Percentiles rank a stretch among this genome's conserved stretches.
These are phyloP conservation scores for Tor tambroides DNA, from an alignment of 2,113 vertebrate genomes.

Conservation along the genomic window DNA sequence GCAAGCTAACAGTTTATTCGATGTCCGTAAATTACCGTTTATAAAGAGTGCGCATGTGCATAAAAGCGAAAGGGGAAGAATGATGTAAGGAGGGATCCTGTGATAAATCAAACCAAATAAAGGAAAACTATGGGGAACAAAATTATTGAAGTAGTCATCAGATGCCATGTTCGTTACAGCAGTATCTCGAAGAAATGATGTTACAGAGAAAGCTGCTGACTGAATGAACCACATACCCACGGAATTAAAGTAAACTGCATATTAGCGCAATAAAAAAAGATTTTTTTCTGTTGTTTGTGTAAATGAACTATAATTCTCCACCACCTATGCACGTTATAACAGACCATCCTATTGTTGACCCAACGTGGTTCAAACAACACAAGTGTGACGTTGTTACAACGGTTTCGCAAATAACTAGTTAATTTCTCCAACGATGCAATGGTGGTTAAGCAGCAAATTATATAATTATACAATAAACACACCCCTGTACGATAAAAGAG, in stretches of 20 bases:
- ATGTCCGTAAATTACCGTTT: neutral
- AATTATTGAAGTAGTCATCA: too few species aligned
- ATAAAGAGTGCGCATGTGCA: neutral
- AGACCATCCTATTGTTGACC: too few species aligned
- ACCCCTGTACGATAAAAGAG: too few species aligned
- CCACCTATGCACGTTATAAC: neutral
- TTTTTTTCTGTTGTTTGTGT: neutral
- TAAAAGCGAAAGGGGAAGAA: neutral
- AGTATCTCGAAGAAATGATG: too few species aligned
- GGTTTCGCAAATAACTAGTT: neutral
- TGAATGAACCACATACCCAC: too few species aligned
- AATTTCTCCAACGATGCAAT: neutral
- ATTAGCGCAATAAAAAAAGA: neutral
- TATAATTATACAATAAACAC: neutral
- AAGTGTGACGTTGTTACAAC: too few species aligned
- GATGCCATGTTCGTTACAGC: too few species aligned
- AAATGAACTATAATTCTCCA: neutral
- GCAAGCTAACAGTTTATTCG: too few species aligned
- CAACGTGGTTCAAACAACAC: too few species aligned
- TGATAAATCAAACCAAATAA: neutral
- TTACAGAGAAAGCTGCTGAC: too few species aligned
- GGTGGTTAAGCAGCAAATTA: neutral
- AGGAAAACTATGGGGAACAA: neutral
- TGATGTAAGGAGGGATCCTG: neutral
- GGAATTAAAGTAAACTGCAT: too few species aligned